Base-by-base conservation (phyloP, 2,113 vertebrate species). In the Aspidoscelis tigris region DNA sequence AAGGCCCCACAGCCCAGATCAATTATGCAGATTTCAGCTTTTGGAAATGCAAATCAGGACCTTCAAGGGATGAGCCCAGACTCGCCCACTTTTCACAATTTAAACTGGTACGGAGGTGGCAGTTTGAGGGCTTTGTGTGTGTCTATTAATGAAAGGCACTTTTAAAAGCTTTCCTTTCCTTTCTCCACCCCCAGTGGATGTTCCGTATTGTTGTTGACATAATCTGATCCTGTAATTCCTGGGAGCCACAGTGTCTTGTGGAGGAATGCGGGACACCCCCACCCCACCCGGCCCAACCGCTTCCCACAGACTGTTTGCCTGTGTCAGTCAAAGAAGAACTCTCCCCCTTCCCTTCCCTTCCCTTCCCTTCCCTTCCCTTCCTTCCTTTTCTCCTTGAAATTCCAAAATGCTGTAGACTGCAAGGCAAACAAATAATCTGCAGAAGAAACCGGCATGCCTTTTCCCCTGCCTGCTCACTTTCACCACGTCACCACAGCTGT, bases 181-280 rank as follows among this genome's bases (percentile, higher is more conserved):
- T 33, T 39, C 41, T 5, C 12, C 47, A 18, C 9, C 69, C 55
- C 68, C 47, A 61, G 53, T n/a, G 22, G 50, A 55, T 73, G 2
- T 50, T 76, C 21, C 22, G 50, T 70, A 14, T 24, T 5, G 0
- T 0, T 2, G 79, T 26, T 78, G 82, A 71, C 39, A 76, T 9
- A 33, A n/a, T 22, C 66, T 70, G 78, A 43, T 55, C 53, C 58
- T 65, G 16, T 44, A 18, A 71, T 66, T 41, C 78, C 55, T 3
- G 0, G 1, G 75, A 74, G 53, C 50, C 44, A 24, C 0, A 0
- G 50, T 76, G 78, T 75, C 61, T 33, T 0, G 0, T 0, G 0
- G 1, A 78, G 75, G 80, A 50, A 66, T 22, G 69, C 80, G 0
- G 0, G 33, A 10, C 66, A 4, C 0, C 81, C 50, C 76, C 47